Evolutionary conservation across 64 coral and sea anemone species (phyloP).

Genomic region (Stichodactyla mertensii): DNA sequence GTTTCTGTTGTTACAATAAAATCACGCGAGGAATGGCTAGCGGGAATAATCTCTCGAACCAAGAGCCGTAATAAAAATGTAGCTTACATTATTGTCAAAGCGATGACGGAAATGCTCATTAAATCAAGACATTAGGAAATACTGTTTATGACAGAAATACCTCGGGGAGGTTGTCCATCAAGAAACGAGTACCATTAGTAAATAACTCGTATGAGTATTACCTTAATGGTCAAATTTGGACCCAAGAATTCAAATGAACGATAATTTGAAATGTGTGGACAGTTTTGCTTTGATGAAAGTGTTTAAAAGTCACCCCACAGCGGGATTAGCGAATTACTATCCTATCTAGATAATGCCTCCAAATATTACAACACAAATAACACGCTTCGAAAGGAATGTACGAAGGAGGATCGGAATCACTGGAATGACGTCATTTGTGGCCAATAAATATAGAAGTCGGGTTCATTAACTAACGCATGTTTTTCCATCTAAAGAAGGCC

Average conservation of each 20-base stretch:
- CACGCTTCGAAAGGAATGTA: not conserved
- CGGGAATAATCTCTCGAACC: not conserved
- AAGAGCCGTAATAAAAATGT: constrained; percentile 5
- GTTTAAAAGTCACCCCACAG: not conserved
- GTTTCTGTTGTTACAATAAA: not conserved
- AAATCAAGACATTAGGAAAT: not conserved
- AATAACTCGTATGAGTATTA: not conserved
- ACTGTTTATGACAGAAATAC: constrained; percentile 4
- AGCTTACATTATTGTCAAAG: not conserved
- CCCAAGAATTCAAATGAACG: not conserved
- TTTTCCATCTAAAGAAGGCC: not conserved
- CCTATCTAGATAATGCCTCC: not conserved
- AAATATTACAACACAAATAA: not conserved
- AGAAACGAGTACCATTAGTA: not conserved
- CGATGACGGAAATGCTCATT: constrained; percentile 3
- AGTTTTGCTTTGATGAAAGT: not conserved
- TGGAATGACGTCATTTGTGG: constrained; percentile 12
- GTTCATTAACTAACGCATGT: not conserved
- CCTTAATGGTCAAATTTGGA: not conserved
- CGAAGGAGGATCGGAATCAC: not conserved
- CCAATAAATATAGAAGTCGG: not conserved
- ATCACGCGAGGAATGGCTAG: not conserved
- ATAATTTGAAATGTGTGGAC: not conserved
- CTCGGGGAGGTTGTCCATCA: not conserved
- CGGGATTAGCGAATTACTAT: not conserved